These are phyloP conservation scores for Pentalonia nigronervosa DNA, from an alignment of 1,140 invertebrate genomes.

Conservation along the genomic window DNA sequence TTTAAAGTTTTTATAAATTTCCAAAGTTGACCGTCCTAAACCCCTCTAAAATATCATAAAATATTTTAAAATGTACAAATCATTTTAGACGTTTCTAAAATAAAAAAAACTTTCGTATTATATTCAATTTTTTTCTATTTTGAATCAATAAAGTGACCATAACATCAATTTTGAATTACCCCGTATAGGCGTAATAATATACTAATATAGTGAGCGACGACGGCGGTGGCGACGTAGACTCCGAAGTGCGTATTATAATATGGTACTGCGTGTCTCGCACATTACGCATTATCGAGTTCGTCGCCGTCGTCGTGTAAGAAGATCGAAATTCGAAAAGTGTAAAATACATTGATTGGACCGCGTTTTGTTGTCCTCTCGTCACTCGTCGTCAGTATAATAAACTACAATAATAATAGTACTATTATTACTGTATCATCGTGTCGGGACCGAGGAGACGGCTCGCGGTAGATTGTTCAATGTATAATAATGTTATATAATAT, in stretches of 20 bases:
- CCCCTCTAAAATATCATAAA: too few species aligned
- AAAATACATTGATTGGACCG: neutral
- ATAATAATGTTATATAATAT: neutral
- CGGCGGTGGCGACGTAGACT: neutral
- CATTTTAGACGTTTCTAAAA: too few species aligned
- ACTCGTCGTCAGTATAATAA: neutral
- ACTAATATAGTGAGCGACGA: neutral
- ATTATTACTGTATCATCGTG: neutral
- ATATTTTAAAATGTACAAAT: too few species aligned
- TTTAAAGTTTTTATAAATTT: too few species aligned
- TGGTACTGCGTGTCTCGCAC: neutral
- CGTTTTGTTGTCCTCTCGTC: neutral
- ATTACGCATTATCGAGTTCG: neutral
- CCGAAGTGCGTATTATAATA: neutral
- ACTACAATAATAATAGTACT: neutral
- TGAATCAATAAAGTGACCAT: too few species aligned
- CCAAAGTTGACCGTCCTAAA: too few species aligned
- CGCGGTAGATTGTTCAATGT: neutral
- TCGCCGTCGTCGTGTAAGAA: neutral
- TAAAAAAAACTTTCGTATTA: too few species aligned
- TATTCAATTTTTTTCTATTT: too few species aligned
- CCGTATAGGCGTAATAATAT: too few species aligned
- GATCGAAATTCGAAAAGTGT: conserved; percentile 3
- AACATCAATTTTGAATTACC: too few species aligned
- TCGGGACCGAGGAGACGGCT: neutral